These are phyloP conservation scores for Chunga burmeisteri DNA, from an alignment of 2,113 vertebrate species.

Conservation along the genomic window DNA sequence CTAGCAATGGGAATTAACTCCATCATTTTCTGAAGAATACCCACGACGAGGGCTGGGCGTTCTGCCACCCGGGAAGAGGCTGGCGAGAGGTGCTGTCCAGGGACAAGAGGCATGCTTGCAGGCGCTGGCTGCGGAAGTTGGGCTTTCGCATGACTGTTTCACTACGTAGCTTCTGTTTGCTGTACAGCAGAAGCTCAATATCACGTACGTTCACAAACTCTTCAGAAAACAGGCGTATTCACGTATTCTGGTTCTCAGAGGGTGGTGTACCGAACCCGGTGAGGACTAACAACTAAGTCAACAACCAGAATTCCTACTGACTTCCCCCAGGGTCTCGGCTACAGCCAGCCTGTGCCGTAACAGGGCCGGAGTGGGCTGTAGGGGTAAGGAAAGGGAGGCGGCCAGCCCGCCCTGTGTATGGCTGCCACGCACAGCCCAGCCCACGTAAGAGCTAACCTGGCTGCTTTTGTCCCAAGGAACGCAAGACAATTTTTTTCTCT, in stretches of 20 bases:
- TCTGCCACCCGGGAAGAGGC: not conserved
- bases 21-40: not conserved
- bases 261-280: rapidly evolving
- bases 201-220: slow-evolving; percentile 14
- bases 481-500: not conserved
- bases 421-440: not conserved
- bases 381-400: rapidly evolving
- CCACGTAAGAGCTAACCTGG: not conserved
- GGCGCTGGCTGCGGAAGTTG: not conserved
- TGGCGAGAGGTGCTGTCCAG: not conserved
- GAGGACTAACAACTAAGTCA: not conserved
- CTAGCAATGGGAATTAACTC: not conserved
- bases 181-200: slow-evolving; percentile 5
- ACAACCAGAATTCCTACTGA: not conserved
- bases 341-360: not conserved
- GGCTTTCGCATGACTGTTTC: not conserved
- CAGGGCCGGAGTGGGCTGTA: not conserved
- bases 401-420: rapidly evolving
- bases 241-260: slow-evolving; percentile 39
- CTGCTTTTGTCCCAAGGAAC: not conserved
- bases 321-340: not conserved
- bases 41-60: too few relatives aligned
- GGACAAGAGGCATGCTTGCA: not conserved
- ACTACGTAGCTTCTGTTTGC: not conserved
- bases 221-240: slow-evolving; percentile 23